Evolutionary conservation across 2,113 vertebrate species (phyloP).

Genomic region (Vanacampus margaritifer): DNA sequence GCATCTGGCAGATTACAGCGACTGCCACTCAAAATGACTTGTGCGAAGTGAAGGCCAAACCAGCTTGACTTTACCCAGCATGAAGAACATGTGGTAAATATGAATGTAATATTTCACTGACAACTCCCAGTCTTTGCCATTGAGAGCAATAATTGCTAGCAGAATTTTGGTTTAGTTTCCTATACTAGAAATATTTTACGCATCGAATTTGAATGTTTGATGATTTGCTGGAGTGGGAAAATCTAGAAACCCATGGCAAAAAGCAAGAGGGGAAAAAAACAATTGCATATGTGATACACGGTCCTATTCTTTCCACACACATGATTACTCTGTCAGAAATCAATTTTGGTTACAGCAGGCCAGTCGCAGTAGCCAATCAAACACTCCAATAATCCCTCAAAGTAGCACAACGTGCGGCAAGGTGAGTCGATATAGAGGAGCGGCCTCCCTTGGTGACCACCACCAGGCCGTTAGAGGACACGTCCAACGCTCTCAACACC

Average conservation of each 20-base stretch:
- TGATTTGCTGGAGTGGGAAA: background rate
- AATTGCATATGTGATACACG: background rate
- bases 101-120: slow-evolving; percentile 2
- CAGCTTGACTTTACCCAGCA: background rate
- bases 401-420: background rate
- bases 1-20: slow-evolving; percentile 10
- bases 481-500: slow-evolving; percentile 10
- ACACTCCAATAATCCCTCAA: slow-evolving; percentile 24
- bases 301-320: slow-evolving; percentile 5
- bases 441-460: slow-evolving; percentile 1
- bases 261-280: background rate
- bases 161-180: slow-evolving; percentile 1
- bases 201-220: background rate
- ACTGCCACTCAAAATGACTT: slow-evolving; percentile 10
- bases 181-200: background rate
- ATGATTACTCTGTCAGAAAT: slow-evolving; percentile 28
- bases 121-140: background rate
- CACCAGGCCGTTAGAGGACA: background rate
- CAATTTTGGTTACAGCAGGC: slow-evolving; percentile 23
- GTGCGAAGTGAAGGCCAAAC: background rate
- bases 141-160: slow-evolving; percentile 1
- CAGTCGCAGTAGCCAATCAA: slow-evolving; percentile 28
- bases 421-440: slow-evolving; percentile 4
- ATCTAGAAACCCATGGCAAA: background rate
- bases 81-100: background rate